Conservation (phyloP, 2,797 vertebrate genomes). For the Pipistrellus kuhlii region DNA sequence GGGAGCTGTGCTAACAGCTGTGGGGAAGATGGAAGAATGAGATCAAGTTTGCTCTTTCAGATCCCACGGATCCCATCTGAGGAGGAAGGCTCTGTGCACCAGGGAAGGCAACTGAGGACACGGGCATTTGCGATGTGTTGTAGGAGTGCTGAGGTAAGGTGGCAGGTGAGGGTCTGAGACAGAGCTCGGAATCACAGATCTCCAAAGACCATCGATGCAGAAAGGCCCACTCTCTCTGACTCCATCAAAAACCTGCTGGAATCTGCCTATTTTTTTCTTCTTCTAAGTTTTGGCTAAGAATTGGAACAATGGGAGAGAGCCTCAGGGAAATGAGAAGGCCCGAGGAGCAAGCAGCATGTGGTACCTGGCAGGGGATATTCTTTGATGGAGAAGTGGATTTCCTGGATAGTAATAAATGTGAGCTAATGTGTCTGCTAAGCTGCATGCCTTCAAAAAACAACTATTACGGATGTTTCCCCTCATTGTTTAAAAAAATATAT, state of each 20-base stretch:
- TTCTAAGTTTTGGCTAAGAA: not conserved
- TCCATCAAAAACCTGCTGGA: no score
- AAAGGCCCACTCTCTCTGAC: not conserved
- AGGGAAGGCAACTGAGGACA: not conserved
- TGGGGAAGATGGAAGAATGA: not conserved
- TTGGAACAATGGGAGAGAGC: not conserved
- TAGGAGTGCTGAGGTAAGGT: not conserved
- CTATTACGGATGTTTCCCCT: not conserved
- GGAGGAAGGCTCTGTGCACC: no score
- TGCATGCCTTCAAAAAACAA: not conserved
- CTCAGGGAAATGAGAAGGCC: not conserved
- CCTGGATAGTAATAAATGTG: not conserved
- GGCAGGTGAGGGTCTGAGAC: not conserved
- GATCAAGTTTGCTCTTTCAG: not conserved
- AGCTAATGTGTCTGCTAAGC: constrained; percentile 54
- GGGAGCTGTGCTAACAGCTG: not conserved
- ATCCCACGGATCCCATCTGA: not conserved
- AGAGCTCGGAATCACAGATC: not conserved
- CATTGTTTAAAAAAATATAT: no score
- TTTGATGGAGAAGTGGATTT: not conserved
- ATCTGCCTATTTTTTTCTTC: not conserved
- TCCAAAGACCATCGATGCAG: not conserved
- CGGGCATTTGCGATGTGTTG: not conserved
- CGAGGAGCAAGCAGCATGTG: not conserved
- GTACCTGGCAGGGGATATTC: not conserved